Percentiles rank a stretch among this genome's conserved stretches.
These are phyloP conservation scores for Tetranychus cinnabarinus DNA, from an alignment of 1,140 invertebrate species.

Conservation along the genomic window DNA sequence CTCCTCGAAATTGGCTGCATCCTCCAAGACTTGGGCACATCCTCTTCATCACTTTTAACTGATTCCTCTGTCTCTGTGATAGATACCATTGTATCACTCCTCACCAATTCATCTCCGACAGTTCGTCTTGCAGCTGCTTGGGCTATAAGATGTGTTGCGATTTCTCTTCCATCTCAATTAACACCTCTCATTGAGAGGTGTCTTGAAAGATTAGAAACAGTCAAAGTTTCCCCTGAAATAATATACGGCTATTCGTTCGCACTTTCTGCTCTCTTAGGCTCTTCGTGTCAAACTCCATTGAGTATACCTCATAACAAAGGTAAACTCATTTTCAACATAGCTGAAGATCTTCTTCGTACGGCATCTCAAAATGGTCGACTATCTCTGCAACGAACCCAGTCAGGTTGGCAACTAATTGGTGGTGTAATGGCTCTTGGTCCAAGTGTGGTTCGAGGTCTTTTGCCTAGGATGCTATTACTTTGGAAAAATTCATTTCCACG, in stretches of 20 bases:
- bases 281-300: conserved; percentile 64
- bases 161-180: conserved; percentile 75
- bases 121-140: conserved; percentile 76
- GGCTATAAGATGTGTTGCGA: conserved; percentile 71
- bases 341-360: conserved; percentile 81
- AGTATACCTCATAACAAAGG: conserved; percentile 89
- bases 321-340: conserved; percentile 85
- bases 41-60: conserved; percentile 57
- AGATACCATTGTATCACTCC: conserved; percentile 43
- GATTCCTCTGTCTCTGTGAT: conserved; percentile 48
- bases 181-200: conserved; percentile 71
- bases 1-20: conserved; percentile 48
- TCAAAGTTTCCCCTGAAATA: conserved; percentile 73
- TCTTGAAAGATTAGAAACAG: conserved; percentile 57
- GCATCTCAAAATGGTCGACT: conserved; percentile 90
- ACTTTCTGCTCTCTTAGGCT: conserved; percentile 70
- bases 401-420: conserved; percentile 89
- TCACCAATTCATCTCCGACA: conserved; percentile 76
- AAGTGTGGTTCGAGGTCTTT: conserved; percentile 59
- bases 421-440: conserved; percentile 82
- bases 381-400: conserved; percentile 77
- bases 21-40: conserved; percentile 66
- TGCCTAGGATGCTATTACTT: conserved; percentile 73
- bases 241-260: conserved; percentile 82
- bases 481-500: conserved; percentile 96